Evolutionary conservation across 30 jellyfish, hydroid and myxozoan species (phyloP).

Genomic region (Mastigias papua): DNA sequence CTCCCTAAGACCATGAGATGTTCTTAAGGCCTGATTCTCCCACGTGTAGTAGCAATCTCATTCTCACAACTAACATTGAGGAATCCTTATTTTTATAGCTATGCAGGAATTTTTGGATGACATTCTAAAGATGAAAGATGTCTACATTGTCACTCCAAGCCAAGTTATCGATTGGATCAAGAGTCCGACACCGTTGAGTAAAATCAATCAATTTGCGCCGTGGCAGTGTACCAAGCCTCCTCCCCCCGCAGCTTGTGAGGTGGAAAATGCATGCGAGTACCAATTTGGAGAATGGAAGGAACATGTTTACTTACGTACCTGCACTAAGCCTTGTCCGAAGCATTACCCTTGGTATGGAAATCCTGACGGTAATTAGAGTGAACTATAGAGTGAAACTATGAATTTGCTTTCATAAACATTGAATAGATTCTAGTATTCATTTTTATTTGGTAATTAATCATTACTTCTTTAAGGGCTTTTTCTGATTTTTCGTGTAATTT

Average conservation of each 20-base stretch:
- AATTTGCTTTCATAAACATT: neutral
- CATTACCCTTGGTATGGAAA: conserved; percentile 75
- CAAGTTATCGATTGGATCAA: conserved; percentile 85
- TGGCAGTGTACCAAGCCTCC: conserved; percentile 78
- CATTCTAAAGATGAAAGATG: conserved; percentile 57
- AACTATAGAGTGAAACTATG: neutral
- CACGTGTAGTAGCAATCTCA: too few species aligned
- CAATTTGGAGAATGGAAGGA: conserved; percentile 13
- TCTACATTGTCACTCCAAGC: conserved; percentile 65
- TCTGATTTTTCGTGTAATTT: too few species aligned
- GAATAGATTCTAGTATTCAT: too few species aligned
- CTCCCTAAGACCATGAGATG: too few species aligned
- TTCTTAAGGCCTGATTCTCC: too few species aligned
- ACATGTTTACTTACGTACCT: conserved; percentile 20
- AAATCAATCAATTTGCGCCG: conserved; percentile 60
- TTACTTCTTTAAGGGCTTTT: too few species aligned
- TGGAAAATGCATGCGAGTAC: conserved; percentile 38
- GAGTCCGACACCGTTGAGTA: conserved; percentile 67
- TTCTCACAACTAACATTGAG: too few species aligned
- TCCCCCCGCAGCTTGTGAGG: conserved; percentile 57
- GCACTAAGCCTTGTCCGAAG: conserved; percentile 58
- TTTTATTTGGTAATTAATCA: too few species aligned
- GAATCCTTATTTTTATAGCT: too few species aligned
- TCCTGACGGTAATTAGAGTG: conserved; percentile 55
- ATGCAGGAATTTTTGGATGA: conserved; percentile 55